These are phyloP conservation scores for Tachina fera DNA, from an alignment of 2,888 invertebrate genomes.

Conservation along the genomic window DNA sequence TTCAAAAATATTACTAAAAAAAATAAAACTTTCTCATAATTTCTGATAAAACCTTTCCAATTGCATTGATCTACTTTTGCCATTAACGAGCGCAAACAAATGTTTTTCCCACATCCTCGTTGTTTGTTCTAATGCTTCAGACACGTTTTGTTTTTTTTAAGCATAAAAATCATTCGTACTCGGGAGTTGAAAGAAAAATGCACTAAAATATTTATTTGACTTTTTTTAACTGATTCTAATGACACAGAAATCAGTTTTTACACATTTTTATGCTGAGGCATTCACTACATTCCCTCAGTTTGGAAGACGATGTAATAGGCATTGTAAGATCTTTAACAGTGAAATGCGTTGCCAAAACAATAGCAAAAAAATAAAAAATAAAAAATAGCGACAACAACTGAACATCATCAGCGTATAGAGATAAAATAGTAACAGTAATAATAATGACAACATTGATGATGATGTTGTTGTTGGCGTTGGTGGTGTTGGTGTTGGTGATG, in stretches of 20 bases:
- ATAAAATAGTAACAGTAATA: constrained; percentile 56
- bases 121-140: constrained; percentile 47
- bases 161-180: constrained; percentile 9
- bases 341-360: constrained; percentile 61
- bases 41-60: constrained; percentile 8
- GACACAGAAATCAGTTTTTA: constrained; percentile 56
- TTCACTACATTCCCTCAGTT: constrained; percentile 16
- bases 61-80: constrained; percentile 49
- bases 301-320: constrained; percentile 20
- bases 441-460: constrained; percentile 48
- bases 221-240: constrained; percentile 42
- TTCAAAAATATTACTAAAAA: neutral
- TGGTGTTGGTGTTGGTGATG: constrained; percentile 16
- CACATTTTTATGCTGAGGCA: constrained; percentile 49
- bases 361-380: neutral
- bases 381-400: neutral
- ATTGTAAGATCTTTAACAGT: constrained; percentile 54
- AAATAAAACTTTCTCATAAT: constrained; percentile 24
- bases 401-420: constrained; percentile 15
- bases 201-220: neutral
- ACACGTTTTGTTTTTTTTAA: constrained; percentile 50
- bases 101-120: constrained; percentile 50
- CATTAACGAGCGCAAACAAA: constrained; percentile 11
- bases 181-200: constrained; percentile 10
- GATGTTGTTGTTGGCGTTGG: neutral